Evolutionary conservation across 2,113 vertebrate species (phyloP), one percentile per base, ranked within the genome.

Genomic region (Poeciliopsis occidentalis): DNA sequence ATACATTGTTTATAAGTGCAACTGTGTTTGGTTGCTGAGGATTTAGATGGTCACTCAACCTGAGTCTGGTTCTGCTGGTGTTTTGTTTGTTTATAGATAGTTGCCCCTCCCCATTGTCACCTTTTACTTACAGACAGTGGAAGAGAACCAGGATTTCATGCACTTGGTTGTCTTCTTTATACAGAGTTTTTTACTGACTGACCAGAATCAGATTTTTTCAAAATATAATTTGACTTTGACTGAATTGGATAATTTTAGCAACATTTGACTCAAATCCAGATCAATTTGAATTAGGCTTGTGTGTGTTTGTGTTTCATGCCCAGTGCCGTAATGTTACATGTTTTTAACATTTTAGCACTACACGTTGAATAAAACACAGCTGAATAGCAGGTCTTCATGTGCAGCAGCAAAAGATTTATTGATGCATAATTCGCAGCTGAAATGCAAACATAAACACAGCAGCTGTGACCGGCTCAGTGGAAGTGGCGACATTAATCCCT

Each of bases 401-500:
- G 4, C 4, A 6, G 29, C 68, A 31, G 29, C 47, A 64, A 37
- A 15, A 63, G 12, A 71, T 78, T 26, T 24, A 12, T 39, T 69
- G 13, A 70, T 64, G n/a, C 41, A 24, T 39, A 19, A 60, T 64
- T 67, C 24, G 12, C 8, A 41, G 47, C 24, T 75, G 57, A 78
- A 34, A 60, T 51, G 24, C 64, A 63, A 78, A 80, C 27, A 69
- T 29, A 68, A 83, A 82, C 17, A 47, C 11, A 12, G 41, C 4
- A 51, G 37, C 44, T 24, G 12, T 64, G 41, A 79, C 39, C 60
- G 60, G 69, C 17, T 79, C 7, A 79, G 70, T 47, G 34, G 64
- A 31, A n/a, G 30, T 2, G 1, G 19, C 71, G 30, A 30, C 31
- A 3, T 27, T 83, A 76, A 72, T 70, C 71, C 51, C 29, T 65